Conservation (phyloP, 2,888 invertebrate species). For the Heteromurus nitidus region DNA sequence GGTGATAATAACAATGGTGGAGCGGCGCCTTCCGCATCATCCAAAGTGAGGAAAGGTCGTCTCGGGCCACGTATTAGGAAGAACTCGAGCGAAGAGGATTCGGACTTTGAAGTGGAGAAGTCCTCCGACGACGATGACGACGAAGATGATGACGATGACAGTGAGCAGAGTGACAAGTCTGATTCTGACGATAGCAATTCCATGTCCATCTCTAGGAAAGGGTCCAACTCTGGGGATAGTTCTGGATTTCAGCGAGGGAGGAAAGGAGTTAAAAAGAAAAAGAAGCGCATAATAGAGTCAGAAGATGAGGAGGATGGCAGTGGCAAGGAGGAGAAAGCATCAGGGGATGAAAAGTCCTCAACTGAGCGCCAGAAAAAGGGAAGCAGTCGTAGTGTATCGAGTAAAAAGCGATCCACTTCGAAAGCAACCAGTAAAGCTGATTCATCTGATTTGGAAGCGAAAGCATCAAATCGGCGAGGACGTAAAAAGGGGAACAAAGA, state of each 20-base stretch:
- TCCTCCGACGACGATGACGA: conserved; percentile 70
- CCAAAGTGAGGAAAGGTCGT: conserved; percentile 43
- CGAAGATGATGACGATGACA: conserved; percentile 73
- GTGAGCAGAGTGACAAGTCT: conserved; percentile 65
- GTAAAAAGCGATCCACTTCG: conserved; percentile 50
- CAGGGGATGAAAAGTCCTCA: conserved; percentile 51
- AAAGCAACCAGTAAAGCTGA: conserved; percentile 51
- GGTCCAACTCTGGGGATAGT: conserved; percentile 51
- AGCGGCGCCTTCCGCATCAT: not conserved
- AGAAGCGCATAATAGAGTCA: conserved; percentile 49
- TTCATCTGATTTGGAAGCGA: conserved; percentile 38
- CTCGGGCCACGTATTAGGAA: conserved; percentile 63
- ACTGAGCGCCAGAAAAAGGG: conserved; percentile 26
- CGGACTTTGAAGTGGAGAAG: conserved; percentile 78
- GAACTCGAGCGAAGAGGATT: conserved; percentile 78
- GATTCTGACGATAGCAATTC: conserved; percentile 47
- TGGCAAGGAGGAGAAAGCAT: conserved; percentile 21
- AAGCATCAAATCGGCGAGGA: not conserved
- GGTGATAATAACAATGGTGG: conserved; percentile 11
- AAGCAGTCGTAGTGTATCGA: conserved; percentile 41
- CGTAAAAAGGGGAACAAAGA: conserved; percentile 37
- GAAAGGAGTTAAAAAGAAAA: conserved; percentile 43
- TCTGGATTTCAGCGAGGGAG: conserved; percentile 50
- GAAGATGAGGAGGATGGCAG: conserved; percentile 52
- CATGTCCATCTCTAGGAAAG: conserved; percentile 37